Percentiles rank a stretch among this genome's conserved stretches.
Conservation (phyloP, 2,113 vertebrate genomes). For the Tragulus kanchil region DNA sequence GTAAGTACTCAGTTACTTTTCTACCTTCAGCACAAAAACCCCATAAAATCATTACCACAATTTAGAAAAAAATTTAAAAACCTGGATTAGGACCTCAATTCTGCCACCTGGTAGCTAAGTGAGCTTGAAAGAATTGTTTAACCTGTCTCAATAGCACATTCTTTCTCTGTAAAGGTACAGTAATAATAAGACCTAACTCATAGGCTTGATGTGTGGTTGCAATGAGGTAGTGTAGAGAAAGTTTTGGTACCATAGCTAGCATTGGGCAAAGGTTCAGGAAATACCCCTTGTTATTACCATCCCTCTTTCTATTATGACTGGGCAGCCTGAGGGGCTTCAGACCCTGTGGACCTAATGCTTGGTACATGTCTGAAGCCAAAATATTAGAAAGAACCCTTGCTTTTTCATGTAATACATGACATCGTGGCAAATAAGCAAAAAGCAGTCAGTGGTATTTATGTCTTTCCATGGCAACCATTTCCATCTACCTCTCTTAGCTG, state of each 20-base stretch:
- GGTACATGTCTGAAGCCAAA: not conserved
- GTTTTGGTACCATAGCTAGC: not conserved
- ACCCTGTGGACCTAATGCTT: not conserved
- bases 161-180: not conserved
- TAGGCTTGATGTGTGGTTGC: not conserved
- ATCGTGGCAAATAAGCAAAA: slow-evolving; percentile 44
- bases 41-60: not conserved
- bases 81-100: not conserved
- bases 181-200: not conserved
- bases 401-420: not conserved
- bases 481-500: slow-evolving; percentile 38
- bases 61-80: not conserved
- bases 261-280: not conserved
- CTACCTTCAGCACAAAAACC: not conserved
- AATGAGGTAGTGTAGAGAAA: not conserved
- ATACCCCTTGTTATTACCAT: not conserved
- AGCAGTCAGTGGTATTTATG: slow-evolving; percentile 40
- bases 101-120: not conserved
- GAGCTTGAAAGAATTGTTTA: slow-evolving; percentile 5
- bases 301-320: not conserved
- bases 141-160: not conserved
- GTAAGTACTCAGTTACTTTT: not conserved
- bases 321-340: not conserved
- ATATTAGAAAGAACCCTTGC: not conserved
- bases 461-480: slow-evolving; percentile 59